A percentile compares a stretch with the other conserved stretches of the same genome.
phyloP scores from a whole-genome alignment of 35 echinoderm and acorn worm species.

The Hemicentrotus pulcherrimus region DNA sequence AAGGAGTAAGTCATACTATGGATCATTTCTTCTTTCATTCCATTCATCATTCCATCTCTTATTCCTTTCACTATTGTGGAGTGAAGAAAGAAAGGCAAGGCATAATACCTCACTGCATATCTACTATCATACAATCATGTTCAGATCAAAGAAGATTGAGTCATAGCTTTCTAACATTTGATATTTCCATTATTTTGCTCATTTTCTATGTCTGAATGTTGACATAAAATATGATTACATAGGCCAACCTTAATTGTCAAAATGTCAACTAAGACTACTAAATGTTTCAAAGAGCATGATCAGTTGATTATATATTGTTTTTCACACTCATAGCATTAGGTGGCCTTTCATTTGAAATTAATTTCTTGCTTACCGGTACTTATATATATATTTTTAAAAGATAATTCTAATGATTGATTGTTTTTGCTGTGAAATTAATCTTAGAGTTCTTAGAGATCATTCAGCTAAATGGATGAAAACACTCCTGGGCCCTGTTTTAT shows the following conservation, averaged over 20 bases:
- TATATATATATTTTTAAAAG: no score
- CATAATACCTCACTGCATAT: not conserved
- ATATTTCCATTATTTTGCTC: not conserved
- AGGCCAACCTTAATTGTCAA: no score
- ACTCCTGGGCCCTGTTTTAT: no score
- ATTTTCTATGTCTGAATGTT: no score
- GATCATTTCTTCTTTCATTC: not conserved
- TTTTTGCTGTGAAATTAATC: not conserved
- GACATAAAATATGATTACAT: no score
- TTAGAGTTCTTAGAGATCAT: not conserved
- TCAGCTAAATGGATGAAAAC: no score
- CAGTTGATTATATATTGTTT: no score
- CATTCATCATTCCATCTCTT: not conserved
- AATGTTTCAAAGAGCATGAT: no score
- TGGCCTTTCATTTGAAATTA: no score
- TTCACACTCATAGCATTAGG: no score
- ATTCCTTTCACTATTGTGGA: not conserved
- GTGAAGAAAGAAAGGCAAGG: not conserved
- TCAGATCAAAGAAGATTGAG: not conserved
- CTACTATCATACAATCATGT: not conserved
- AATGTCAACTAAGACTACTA: no score
- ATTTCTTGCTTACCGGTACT: no score
- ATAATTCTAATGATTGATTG: not conserved
- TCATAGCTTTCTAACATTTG: not conserved
- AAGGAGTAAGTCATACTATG: conserved; percentile 74